These are phyloP conservation scores for Donacobius atricapilla DNA, from an alignment of 2,113 vertebrate genomes.

Conservation along the genomic window DNA sequence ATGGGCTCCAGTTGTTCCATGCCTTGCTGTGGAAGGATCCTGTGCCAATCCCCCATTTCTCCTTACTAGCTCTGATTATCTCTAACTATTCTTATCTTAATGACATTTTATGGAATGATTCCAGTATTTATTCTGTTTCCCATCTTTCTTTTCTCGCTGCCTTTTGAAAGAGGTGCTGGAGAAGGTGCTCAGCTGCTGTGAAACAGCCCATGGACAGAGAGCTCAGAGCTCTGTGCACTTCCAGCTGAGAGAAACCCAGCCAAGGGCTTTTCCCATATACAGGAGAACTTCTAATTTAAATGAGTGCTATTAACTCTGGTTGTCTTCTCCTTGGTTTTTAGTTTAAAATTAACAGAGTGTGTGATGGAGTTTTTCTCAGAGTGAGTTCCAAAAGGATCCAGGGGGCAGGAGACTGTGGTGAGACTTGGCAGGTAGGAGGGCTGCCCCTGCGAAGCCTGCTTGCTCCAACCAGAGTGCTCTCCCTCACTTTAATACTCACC, in stretches of 20 bases:
- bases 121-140: neutral
- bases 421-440: neutral
- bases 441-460: neutral
- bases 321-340: neutral
- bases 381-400: conserved; percentile 2
- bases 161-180: neutral
- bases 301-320: neutral
- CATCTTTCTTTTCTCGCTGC: neutral
- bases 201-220: neutral
- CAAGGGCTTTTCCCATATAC: neutral
- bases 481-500: neutral
- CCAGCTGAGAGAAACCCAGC: neutral
- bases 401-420: conserved; percentile 4
- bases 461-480: neutral
- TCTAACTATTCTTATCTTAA: neutral
- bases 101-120: neutral
- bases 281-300: neutral
- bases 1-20: neutral
- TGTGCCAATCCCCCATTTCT: neutral
- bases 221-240: neutral
- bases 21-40: neutral
- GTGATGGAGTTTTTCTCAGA: neutral
- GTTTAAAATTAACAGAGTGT: neutral
- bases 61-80: neutral
- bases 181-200: neutral